Evolutionary conservation across 2,797 vertebrate genomes (phyloP), one percentile per base, ranked within the genome.

Genomic region (Leuciscus waleckii): DNA sequence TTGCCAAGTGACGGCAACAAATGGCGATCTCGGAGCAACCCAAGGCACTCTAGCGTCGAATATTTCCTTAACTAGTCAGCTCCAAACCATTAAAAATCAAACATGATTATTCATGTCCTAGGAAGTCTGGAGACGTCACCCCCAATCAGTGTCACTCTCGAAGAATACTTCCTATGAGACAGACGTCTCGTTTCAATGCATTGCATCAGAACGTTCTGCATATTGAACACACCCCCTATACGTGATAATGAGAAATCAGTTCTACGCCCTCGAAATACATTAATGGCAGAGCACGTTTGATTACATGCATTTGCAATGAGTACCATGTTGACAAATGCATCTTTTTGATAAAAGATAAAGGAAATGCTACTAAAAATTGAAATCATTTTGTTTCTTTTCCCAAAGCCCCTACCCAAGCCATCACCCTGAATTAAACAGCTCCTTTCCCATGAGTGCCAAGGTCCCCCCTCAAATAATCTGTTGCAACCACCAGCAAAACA

Each of bases 401-500:
- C 94, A 88, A 94, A 95, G 94, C 93, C 94, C 95, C 91, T 90
- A 90, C 94, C 95, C 93, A 77, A 95, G 93, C 94, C 95, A 95
- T 95, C 94, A 93, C 93, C 95, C 94, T 91, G 79, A 96, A 91
- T 94, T 93, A 94, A 92, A 94, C 92, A 93, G 93, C 94, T 93
- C 94, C 91, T 91, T 93, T 92, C 94, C 93, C 95, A 95, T 95
- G 93, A 92, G 94, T 92, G 93, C 93, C 90, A 87, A 91, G 90
- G 93, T 90, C 93, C 94, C 92, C 87, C 94, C 93, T 92, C 89
- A 92, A 94, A 92, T 94, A 94, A 94, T 95, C 93, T 93, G 94
- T 94, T 94, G 93, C 94, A 94, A 94, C 94, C 94, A 94, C 92
- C 93, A 94, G 94, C 92, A 93, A 94, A 93, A 95, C 94, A 95